phyloP scores from a whole-genome alignment of 2,888 invertebrate genomes.

The Cyclophora punctaria region DNA sequence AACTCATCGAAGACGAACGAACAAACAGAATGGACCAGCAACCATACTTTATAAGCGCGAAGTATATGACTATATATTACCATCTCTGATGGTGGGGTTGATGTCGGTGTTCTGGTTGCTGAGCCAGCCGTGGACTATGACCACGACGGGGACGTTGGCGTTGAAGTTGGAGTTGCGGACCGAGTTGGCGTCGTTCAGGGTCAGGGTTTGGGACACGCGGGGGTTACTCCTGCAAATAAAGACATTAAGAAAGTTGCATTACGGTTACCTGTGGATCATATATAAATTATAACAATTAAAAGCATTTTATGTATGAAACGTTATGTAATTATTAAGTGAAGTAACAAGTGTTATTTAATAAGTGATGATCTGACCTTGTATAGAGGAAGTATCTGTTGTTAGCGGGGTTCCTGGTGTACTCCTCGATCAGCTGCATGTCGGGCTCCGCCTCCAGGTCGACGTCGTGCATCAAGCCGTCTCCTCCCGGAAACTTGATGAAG shows the following conservation, averaged over 20 bases:
- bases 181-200: constrained; percentile 31
- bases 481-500: neutral
- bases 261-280: too few species aligned
- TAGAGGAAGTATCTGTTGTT: neutral
- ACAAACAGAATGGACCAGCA: too few species aligned
- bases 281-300: too few species aligned
- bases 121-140: constrained; percentile 49
- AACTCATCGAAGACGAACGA: too few species aligned
- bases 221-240: constrained; percentile 30
- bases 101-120: constrained; percentile 30
- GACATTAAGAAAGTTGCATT: too few species aligned
- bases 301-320: too few species aligned
- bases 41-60: too few species aligned
- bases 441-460: neutral
- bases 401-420: constrained; percentile 5
- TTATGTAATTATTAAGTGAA: too few species aligned
- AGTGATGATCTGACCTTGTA: constrained; percentile 1
- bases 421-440: neutral
- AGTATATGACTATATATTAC: constrained; percentile 18
- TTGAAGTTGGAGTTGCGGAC: constrained; percentile 41
- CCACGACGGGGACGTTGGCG: constrained; percentile 27
- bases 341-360: too few species aligned
- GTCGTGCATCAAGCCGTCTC: neutral
- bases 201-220: constrained; percentile 24
- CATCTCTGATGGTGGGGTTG: constrained; percentile 35